These are phyloP conservation scores for Thunnus maccoyii DNA, from an alignment of 2,113 vertebrate species.

Conservation along the genomic window DNA sequence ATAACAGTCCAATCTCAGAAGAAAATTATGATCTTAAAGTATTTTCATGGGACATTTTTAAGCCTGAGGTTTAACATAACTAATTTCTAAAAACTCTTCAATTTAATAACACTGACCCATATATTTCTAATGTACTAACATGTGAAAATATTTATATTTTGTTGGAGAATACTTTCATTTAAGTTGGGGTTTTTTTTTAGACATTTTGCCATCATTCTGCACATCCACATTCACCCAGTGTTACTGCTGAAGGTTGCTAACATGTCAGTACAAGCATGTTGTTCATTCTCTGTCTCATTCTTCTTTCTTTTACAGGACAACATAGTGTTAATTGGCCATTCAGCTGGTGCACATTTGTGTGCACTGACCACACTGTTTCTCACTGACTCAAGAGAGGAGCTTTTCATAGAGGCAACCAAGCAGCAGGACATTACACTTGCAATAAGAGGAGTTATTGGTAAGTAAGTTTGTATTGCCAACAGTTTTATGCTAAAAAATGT, in stretches of 20 bases:
- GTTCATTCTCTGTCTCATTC: neutral
- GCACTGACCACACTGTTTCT: constrained; percentile 80
- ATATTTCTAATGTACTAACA: too few relatives aligned
- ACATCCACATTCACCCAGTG: neutral
- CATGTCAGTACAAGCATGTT: neutral
- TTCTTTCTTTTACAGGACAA: constrained; percentile 71
- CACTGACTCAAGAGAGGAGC: constrained; percentile 72
- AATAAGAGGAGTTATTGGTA: constrained; percentile 82
- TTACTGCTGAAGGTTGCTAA: neutral
- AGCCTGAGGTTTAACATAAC: neutral
- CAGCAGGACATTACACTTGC: constrained; percentile 64
- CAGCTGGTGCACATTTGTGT: constrained; percentile 84
- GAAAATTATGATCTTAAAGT: too few relatives aligned
- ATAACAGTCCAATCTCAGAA: neutral
- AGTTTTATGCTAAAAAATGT: neutral
- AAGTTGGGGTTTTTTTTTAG: too few relatives aligned
- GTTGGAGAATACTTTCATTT: neutral
- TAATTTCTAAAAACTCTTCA: neutral
- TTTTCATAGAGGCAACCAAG: constrained; percentile 72
- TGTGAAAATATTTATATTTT: neutral
- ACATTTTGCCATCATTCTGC: neutral
- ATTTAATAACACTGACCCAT: too few relatives aligned
- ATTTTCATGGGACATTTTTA: too few relatives aligned
- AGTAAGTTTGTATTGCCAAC: constrained; percentile 6
- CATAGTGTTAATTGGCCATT: constrained; percentile 83